Percentiles rank a stretch among this genome's conserved stretches.
Evolutionary conservation across 2,797 vertebrate genomes (phyloP).

Genomic region (Eulemur albifrons): DNA sequence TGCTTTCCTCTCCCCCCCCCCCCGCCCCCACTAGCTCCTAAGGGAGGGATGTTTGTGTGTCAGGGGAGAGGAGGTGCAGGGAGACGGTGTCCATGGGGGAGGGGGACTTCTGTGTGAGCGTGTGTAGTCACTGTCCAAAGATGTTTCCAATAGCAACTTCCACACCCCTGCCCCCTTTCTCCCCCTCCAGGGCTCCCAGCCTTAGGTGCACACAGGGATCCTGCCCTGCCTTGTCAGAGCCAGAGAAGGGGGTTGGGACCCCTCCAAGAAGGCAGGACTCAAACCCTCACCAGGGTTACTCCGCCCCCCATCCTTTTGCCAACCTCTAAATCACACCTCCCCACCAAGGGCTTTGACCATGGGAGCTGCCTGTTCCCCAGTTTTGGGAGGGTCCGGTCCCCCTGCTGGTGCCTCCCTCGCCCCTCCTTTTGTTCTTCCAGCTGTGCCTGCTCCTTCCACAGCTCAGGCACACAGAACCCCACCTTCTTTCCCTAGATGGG

Average conservation of each 20-base stretch:
- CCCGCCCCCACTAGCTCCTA: not conserved
- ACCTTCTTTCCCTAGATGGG: not conserved
- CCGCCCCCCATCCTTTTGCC: not conserved
- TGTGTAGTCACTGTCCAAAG: constrained; percentile 42
- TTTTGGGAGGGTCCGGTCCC: not conserved
- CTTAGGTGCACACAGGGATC: not conserved
- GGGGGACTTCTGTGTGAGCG: not conserved
- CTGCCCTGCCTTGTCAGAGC: not conserved
- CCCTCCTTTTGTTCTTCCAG: not conserved
- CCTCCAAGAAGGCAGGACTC: not conserved
- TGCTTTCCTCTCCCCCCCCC: not conserved
- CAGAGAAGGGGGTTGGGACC: not conserved
- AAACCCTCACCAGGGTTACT: not conserved
- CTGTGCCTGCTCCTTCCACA: not conserved
- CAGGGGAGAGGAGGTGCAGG: not conserved
- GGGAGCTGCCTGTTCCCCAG: not conserved
- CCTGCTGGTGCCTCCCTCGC: not conserved
- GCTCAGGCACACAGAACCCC: not conserved
- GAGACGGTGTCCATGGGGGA: not conserved
- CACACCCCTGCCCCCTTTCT: not conserved
- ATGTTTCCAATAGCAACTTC: constrained; percentile 20
- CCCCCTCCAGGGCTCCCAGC: not conserved
- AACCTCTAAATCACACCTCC: not conserved
- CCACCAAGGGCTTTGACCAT: not conserved
- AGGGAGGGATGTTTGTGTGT: not conserved